phyloP scores from a whole-genome alignment of 2,113 vertebrate species.

The Elaphurus davidianus region DNA sequence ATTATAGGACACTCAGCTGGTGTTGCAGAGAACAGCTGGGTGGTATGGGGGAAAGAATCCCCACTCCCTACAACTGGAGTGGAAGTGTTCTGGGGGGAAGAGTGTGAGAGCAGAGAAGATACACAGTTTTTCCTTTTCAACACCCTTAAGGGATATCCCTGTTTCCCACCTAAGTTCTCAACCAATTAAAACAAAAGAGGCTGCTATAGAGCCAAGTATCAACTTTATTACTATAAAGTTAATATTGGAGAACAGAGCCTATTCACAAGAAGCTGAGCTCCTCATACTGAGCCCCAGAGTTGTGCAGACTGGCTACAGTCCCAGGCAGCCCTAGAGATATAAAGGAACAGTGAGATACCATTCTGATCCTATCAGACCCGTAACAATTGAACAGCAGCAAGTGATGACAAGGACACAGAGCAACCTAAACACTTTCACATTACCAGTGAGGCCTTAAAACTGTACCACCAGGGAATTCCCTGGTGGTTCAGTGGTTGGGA shows the following conservation, averaged over 20 bases:
- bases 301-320: background rate
- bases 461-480: background rate
- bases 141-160: background rate
- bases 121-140: background rate
- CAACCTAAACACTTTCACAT: background rate
- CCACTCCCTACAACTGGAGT: background rate
- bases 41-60: background rate
- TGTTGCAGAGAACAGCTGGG: background rate
- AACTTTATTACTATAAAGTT: too few relatives aligned
- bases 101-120: background rate
- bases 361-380: accelerated
- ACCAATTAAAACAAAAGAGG: background rate
- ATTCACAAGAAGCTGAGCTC: background rate
- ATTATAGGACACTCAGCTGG: background rate
- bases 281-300: background rate
- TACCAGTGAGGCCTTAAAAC: background rate
- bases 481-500: background rate
- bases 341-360: background rate
- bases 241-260: too few relatives aligned
- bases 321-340: background rate
- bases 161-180: background rate
- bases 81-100: too few relatives aligned
- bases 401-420: background rate
- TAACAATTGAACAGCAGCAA: too few relatives aligned
- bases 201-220: too few relatives aligned